A percentile compares a stretch with the other conserved stretches of the same genome.
Evolutionary conservation across 2,113 vertebrate genomes (phyloP).

Genomic region (Ceratotherium simum): DNA sequence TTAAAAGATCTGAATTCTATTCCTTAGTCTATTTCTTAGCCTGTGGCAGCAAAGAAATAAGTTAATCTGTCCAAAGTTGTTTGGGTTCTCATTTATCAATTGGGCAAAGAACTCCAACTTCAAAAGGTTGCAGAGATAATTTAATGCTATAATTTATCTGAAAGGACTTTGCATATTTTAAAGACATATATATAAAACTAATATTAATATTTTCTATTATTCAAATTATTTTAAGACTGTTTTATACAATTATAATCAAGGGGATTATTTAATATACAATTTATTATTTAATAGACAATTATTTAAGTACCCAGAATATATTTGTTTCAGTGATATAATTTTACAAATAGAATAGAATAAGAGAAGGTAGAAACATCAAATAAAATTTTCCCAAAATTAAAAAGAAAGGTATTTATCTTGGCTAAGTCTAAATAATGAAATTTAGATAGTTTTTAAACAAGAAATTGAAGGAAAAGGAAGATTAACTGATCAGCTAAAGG

Average conservation of each 20-base stretch:
- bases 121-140: not conserved
- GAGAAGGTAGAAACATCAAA: not conserved
- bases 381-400: not conserved
- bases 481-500: not conserved
- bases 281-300: not conserved
- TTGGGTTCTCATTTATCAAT: not conserved
- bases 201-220: not conserved
- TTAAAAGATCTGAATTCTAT: not conserved
- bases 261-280: not conserved
- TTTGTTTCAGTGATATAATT: not conserved
- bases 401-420: not conserved
- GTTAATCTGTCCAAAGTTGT: not conserved
- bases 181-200: not conserved
- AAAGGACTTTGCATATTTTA: not conserved
- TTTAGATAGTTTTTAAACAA: not conserved
- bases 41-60: not conserved
- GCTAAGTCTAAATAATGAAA: not conserved
- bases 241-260: slow-evolving; percentile 1
- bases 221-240: not conserved
- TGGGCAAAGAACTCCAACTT: not conserved
- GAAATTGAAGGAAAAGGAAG: not conserved
- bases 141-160: not conserved
- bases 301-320: not conserved
- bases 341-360: not conserved
- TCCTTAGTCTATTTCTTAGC: not conserved